Evolutionary conservation across 2,113 vertebrate species (phyloP), one percentile per base, ranked within the genome.

Genomic region (Donacobius atricapilla): DNA sequence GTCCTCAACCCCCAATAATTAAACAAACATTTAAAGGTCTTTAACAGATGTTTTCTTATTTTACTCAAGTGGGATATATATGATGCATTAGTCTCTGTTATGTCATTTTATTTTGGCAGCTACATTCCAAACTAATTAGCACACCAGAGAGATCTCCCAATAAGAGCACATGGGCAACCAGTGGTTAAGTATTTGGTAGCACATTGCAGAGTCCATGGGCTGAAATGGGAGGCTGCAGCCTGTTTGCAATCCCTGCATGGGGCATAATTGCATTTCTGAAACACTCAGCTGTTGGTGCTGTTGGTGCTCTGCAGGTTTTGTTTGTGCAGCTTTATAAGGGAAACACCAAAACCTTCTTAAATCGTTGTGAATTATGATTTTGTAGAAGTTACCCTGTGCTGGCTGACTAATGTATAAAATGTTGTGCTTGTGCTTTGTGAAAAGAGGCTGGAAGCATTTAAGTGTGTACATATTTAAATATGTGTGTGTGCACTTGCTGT

Each of bases 221-320:
- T 88, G 90, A 91, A 70, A 28, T 50, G 37, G 3, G 83, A 47
- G 91, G 87, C 75, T 75, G 79, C 76, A 83, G 95, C 70, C 33
- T 65, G 91, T 91, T 92, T 94, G 91, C 91, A 47, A 0, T 83
- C 96, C 61, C 97, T 84, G 96, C 96, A 42, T 97, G 97, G 44
- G 96, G 96, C 83, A 60, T 97, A 97, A 98, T 94, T 97, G 97
- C 95, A 31, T 96, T 97, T 92, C 89, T 91, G 89, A 90, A 96
- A 76, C 91, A 93, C 71, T 50, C n/a, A 83, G 93, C 92, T 96
- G 70, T 93, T 93, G 90, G 71, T 70, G 93, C 92, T 96, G 70
- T 93, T 93, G 90, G 71, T 70, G 85, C 95, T 94, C 83, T 97
- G 91, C 81, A 42, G 9, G 70, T 97, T 87, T 93, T 90, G 53